Conservation (phyloP, 2,113 vertebrate genomes). For the Platysternon megacephalum region DNA sequence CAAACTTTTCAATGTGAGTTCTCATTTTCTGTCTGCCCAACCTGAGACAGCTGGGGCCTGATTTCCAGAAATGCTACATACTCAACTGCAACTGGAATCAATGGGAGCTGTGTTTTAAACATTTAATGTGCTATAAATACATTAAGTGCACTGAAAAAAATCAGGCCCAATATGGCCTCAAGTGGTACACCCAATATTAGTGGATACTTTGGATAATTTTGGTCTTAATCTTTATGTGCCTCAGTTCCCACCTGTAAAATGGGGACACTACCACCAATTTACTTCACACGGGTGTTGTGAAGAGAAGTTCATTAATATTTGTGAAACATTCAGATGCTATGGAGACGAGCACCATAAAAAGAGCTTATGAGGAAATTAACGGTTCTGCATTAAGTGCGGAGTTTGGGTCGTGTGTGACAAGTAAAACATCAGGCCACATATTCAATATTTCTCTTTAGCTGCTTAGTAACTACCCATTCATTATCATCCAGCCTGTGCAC, state of each 20-base stretch:
- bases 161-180: neutral
- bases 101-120: neutral
- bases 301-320: neutral
- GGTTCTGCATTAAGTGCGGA: neutral
- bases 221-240: neutral
- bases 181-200: neutral
- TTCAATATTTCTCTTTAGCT: neutral
- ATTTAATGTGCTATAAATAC: neutral
- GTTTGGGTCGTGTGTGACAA: slow-evolving; percentile 45
- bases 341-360: slow-evolving; percentile 36
- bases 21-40: neutral
- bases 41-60: neutral
- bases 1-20: neutral
- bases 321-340: slow-evolving; percentile 1
- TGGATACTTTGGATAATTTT: neutral
- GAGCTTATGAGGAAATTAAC: slow-evolving; percentile 37
- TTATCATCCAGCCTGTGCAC: slow-evolving; percentile 72
- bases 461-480: slow-evolving; percentile 59
- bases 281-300: neutral
- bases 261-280: neutral
- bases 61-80: neutral
- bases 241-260: neutral
- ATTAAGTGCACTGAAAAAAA: neutral
- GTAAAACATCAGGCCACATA: slow-evolving; percentile 47
- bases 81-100: neutral